Base-by-base conservation (phyloP, 2,888 invertebrate genomes). In the Timema podura region DNA sequence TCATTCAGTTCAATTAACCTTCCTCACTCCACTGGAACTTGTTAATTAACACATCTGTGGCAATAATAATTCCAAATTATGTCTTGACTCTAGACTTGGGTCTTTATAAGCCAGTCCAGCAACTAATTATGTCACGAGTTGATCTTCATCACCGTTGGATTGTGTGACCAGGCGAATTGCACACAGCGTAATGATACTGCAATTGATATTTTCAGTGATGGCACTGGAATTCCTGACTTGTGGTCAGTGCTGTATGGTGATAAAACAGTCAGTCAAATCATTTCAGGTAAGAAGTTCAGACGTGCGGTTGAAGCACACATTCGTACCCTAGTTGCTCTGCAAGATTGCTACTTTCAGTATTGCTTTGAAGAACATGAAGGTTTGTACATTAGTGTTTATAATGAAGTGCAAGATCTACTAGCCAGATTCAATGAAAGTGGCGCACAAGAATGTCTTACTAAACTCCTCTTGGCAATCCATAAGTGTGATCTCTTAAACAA, bases 101-200 rank as follows among this genome's bases (percentile, higher is more conserved):
- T 44, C 64, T 69, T 45, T 69, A 69, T 49, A 51, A 64, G 47
- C 69, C 69, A 16, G 69, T 65, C 16, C 64, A 69, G 65, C 69
- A 69, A 48, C 51, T 69, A 49, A 64, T 64, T 15, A 69, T 64
- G 69, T 49, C 48, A 49, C 64, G 64, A 48, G 49, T 11, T 64
- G 69, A 69, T 64, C 30, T 64, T 16, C 46, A 70, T 67, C 45
- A 59, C 70, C 71, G 45, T 68, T 59, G 15, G 59, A 70, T 51
- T 68, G 68, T 49, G 57, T 69, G 67, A 68, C 68, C 57, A 72
- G 66, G 68, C 61, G 70, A 64, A 68, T 71, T 66, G 69, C 72
- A 64, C 59, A 68, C 15, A 71, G 54, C 48, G 68, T 61, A 44
- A 59, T 68, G 68, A 47, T 61, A 61, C 61, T 47, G 47, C 61